Conservation (phyloP, 1,140 invertebrate species). For the Pinna nobilis region DNA sequence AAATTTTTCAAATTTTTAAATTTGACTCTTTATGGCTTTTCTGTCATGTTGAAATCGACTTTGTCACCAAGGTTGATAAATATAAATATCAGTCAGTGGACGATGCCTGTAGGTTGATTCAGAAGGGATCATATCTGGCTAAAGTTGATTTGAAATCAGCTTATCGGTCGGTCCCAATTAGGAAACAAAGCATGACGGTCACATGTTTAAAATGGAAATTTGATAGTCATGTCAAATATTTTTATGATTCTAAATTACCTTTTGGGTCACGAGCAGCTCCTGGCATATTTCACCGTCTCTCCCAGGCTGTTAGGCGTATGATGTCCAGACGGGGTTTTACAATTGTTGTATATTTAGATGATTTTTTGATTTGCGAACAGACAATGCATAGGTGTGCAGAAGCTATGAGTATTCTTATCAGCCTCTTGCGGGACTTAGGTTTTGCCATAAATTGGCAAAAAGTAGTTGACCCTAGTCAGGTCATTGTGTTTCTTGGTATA, state of each 20-base stretch:
- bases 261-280: conserved; percentile 20
- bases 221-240: not conserved
- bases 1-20: too few relatives aligned
- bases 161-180: conserved; percentile 25
- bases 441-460: conserved; percentile 19
- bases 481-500: conserved; percentile 13
- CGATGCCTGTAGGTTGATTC: conserved; percentile 13
- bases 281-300: conserved; percentile 23
- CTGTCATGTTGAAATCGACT: conserved; percentile 27
- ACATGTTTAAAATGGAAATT: conserved; percentile 32
- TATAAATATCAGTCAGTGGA: conserved; percentile 29
- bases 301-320: conserved; percentile 23
- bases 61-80: conserved; percentile 12
- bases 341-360: conserved; percentile 27
- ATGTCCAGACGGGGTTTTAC: conserved; percentile 20
- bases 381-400: not conserved
- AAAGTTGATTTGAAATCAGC: conserved; percentile 32
- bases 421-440: conserved; percentile 1
- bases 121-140: conserved; percentile 15
- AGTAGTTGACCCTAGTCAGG: conserved; percentile 13
- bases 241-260: conserved; percentile 15
- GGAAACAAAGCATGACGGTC: conserved; percentile 5
- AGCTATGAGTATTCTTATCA: conserved; percentile 3
- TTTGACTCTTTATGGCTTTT: conserved; percentile 28
- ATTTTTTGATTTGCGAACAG: conserved; percentile 17